phyloP scores from a whole-genome alignment of 1,140 invertebrate species.

The Drosophila neocordata region DNA sequence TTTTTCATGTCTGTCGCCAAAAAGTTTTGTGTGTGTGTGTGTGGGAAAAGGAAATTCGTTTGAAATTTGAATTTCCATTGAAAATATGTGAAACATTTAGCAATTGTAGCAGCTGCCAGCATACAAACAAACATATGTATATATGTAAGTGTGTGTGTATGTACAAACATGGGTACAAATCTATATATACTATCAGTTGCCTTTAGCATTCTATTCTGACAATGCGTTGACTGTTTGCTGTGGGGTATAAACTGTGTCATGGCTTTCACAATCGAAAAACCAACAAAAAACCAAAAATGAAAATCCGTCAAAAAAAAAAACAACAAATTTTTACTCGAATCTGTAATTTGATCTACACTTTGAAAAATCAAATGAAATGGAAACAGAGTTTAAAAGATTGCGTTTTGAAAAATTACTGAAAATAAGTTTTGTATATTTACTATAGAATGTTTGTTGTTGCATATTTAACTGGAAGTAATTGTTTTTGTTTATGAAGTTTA shows the following conservation, averaged over 20 bases:
- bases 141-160: not conserved
- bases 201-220: not conserved
- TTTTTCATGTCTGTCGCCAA: conserved; percentile 1
- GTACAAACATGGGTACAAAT: not conserved
- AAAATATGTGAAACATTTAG: conserved; percentile 19
- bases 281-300: not conserved
- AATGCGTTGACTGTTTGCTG: conserved; percentile 9
- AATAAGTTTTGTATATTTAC: not conserved
- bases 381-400: not conserved
- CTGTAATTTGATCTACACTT: conserved; percentile 2
- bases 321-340: not conserved
- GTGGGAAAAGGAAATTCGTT: not conserved
- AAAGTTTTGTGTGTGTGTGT: not conserved
- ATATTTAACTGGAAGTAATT: not conserved
- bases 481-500: too few relatives aligned
- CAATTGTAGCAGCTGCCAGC: not conserved
- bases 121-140: not conserved
- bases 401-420: not conserved
- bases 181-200: not conserved
- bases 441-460: not conserved
- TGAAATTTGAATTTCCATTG: conserved; percentile 15
- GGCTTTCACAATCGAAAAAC: conserved; percentile 4
- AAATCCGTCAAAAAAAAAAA: not conserved
- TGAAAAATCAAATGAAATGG: not conserved
- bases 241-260: conserved; percentile 6